Conservation (phyloP, 2,797 vertebrate species). For the Discoglossus pictus region DNA sequence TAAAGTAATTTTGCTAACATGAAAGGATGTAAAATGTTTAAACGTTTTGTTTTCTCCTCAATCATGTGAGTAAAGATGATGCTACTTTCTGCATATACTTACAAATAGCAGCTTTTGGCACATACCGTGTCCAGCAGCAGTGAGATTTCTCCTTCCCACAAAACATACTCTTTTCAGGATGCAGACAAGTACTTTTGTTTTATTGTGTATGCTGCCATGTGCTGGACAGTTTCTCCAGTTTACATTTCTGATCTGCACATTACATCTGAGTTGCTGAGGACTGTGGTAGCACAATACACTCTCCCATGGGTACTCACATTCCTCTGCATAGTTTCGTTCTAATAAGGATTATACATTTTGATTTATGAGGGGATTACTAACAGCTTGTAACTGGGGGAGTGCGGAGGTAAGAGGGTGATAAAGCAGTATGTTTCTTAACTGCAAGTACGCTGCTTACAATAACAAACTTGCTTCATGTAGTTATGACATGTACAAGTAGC, state of each 20-base stretch:
- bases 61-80: too few relatives aligned
- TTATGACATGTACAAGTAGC: slow-evolving; percentile 74
- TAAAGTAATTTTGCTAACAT: too few relatives aligned
- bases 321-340: slow-evolving; percentile 23
- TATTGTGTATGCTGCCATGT: too few relatives aligned
- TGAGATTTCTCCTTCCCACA: too few relatives aligned
- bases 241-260: slow-evolving; percentile 28
- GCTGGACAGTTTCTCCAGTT: too few relatives aligned
- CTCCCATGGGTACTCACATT: slow-evolving; percentile 30
- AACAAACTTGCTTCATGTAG: slow-evolving; percentile 63
- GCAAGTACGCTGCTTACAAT: not conserved
- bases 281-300: slow-evolving; percentile 11
- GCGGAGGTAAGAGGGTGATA: slow-evolving; percentile 38
- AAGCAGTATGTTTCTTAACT: slow-evolving; percentile 3
- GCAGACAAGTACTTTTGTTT: too few relatives aligned
- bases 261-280: slow-evolving; percentile 26
- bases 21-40: too few relatives aligned
- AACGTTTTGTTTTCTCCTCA: too few relatives aligned
- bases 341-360: slow-evolving; percentile 41
- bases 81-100: too few relatives aligned
- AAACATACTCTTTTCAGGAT: too few relatives aligned
- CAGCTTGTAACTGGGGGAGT: slow-evolving; percentile 28
- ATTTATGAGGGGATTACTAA: slow-evolving; percentile 50
- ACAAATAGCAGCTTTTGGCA: too few relatives aligned
- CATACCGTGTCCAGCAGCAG: too few relatives aligned